Base-by-base conservation (phyloP, 2,113 vertebrate species). In the Sylvietta virens region DNA sequence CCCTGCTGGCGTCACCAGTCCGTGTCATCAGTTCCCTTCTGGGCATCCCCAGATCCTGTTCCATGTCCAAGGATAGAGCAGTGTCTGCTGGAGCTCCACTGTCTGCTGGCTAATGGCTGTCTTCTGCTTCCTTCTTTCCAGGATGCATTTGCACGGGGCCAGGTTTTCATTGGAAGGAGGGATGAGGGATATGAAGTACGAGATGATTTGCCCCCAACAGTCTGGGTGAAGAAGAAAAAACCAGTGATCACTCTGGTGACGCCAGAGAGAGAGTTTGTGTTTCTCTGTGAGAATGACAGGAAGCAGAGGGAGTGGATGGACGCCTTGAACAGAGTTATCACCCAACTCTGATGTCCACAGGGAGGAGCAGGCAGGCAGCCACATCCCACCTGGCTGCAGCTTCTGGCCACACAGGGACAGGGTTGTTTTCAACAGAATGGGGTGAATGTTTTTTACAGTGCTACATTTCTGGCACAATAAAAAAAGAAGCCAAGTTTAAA, bases 231-330 rank as follows among this genome's bases (percentile, higher is more conserved):
- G 96, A 99, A 98, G 92, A 99, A 98, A 98, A 98, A 98, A 72
- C 98, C 85, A 3, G 98, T 98, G 0, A 69, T 99, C 56, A 97
- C 95, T 26, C 76, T 99, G 42, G 74, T 97, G 74, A 99, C 99
- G 0, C 99, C 99, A 0, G 56, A 80, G 24, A 96, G 99, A 30
- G 98, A 98, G 86, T 99, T 99, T 27, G 70, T 99, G 78, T 98
- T 99, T 92, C 97, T 98, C 96, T 99, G 99, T 44, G 98, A 99
- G 94, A 98, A 97, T 1, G 98, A 99, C 62, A 97, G 84, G 30
- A 99, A 99, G 54, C 99, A 98, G 95, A 98, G 7, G 16, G 98
- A 99, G 87, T 99, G 99, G 99, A 92, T 99, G 79, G 97, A 98
- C 0, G 98, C 97, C 35, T 95, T 99, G 28, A 97, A 82, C 16